phyloP scores from a whole-genome alignment of 2,113 vertebrate species.

The Typhlomys cinereus region DNA sequence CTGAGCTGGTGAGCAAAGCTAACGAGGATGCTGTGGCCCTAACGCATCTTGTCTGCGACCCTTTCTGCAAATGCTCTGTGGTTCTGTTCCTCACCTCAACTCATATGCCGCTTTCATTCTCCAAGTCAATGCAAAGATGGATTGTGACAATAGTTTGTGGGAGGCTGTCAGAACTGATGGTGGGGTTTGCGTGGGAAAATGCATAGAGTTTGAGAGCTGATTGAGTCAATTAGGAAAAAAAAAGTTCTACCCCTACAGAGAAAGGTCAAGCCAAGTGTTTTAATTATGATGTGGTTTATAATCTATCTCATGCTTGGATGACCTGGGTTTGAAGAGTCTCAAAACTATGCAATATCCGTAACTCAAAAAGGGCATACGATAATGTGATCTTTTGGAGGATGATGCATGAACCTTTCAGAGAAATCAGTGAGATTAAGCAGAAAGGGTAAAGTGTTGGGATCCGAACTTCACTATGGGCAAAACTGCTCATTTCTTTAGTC shows the following conservation, averaged over 20 bases:
- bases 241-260: constrained; percentile 11
- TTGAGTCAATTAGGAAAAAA: constrained; percentile 36
- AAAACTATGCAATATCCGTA: neutral
- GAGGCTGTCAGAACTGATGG: constrained; percentile 66
- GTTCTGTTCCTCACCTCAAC: neutral
- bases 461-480: neutral
- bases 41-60: neutral
- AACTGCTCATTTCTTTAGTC: neutral
- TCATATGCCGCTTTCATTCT: constrained; percentile 48
- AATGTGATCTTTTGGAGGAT: constrained; percentile 12
- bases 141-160: constrained; percentile 55
- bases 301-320: constrained; percentile 48
- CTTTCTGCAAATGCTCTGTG: neutral
- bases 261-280: constrained; percentile 58
- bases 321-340: constrained; percentile 26
- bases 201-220: constrained; percentile 34
- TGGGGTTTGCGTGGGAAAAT: constrained; percentile 66
- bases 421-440: neutral
- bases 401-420: constrained; percentile 53
- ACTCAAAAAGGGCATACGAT: constrained; percentile 6
- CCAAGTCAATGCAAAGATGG: constrained; percentile 48
- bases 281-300: constrained; percentile 53
- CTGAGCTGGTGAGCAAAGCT: constrained; percentile 46
- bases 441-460: neutral
- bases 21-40: constrained; percentile 33